A percentile compares a stretch with the other conserved stretches of the same genome.
Conservation (phyloP, 2,888 invertebrate species). For the Morpho helenor region DNA sequence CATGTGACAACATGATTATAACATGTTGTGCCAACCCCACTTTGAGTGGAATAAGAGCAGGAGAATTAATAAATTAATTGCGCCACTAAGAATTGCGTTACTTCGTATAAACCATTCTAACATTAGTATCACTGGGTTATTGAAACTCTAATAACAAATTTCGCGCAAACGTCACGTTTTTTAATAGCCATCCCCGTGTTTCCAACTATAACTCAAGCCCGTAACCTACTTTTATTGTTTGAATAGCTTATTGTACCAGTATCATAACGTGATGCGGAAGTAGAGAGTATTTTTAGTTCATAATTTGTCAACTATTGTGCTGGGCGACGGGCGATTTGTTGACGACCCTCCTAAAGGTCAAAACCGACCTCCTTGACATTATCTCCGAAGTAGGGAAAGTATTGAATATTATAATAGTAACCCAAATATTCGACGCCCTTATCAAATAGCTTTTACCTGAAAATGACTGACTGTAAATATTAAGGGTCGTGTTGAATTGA, state of each 20-base stretch:
- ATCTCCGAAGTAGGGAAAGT: conserved; percentile 34
- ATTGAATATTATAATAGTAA: conserved; percentile 11
- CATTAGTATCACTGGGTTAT: background rate
- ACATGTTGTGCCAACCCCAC: too few species aligned
- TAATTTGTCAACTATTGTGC: conserved; percentile 54
- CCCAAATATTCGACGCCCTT: background rate
- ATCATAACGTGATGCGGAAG: conserved; percentile 25
- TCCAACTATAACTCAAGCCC: conserved; percentile 19
- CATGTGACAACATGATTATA: too few species aligned
- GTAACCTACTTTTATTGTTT: conserved; percentile 30
- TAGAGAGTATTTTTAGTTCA: conserved; percentile 35
- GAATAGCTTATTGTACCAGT: conserved; percentile 27
- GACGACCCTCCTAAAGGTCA: conserved; percentile 46
- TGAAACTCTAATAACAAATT: conserved; percentile 4
- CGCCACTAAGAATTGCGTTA: too few species aligned
- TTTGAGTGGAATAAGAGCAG: too few species aligned
- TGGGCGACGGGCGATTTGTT: conserved; percentile 38
- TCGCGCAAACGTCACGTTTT: conserved; percentile 14
- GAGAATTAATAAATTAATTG: too few species aligned
- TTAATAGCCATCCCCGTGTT: conserved; percentile 19
- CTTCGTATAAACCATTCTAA: background rate
- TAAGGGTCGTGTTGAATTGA: too few species aligned
- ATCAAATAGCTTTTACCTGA: conserved; percentile 2
- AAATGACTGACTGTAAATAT: too few species aligned
- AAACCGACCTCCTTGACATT: conserved; percentile 53